These are phyloP conservation scores for Portevinia maculata DNA, from an alignment of 2,888 invertebrate genomes.

Conservation along the genomic window DNA sequence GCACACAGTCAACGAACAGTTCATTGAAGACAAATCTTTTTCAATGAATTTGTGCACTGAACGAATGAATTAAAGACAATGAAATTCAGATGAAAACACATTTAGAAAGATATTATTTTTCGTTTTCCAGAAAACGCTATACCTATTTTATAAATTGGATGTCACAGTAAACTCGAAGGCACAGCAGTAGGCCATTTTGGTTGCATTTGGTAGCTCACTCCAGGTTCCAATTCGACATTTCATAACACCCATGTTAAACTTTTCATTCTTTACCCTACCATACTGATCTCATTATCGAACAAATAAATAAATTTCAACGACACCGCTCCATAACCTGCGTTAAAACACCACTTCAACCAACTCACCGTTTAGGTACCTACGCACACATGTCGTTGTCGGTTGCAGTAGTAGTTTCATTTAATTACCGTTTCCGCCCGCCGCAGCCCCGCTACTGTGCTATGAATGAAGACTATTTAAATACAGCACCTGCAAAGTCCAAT, in stretches of 20 bases:
- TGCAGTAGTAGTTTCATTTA: slow-evolving; percentile 44
- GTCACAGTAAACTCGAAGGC: too few species aligned
- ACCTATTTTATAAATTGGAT: too few species aligned
- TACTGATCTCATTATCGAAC: neutral
- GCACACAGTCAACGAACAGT: too few species aligned
- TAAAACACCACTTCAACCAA: neutral
- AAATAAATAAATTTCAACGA: neutral
- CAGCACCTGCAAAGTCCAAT: slow-evolving; percentile 65
- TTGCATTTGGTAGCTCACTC: too few species aligned
- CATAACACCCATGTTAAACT: neutral
- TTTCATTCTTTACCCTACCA: neutral
- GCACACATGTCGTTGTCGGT: slow-evolving; percentile 3
- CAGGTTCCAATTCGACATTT: neutral
- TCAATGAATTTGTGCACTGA: too few species aligned
- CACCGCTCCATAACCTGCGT: neutral
- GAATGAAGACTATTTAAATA: slow-evolving; percentile 47
- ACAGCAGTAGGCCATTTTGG: too few species aligned
- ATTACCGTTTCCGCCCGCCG: slow-evolving; percentile 40
- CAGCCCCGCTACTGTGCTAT: slow-evolving; percentile 4
- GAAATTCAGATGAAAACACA: too few species aligned
- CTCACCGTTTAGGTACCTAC: neutral
- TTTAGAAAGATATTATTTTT: too few species aligned
- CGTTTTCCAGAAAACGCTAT: too few species aligned
- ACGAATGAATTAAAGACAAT: too few species aligned
- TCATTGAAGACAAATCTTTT: too few species aligned